A percentile compares a stretch with the other conserved stretches of the same genome.
Conservation (phyloP, 2,113 vertebrate genomes). For the Peromyscus polionotus region DNA sequence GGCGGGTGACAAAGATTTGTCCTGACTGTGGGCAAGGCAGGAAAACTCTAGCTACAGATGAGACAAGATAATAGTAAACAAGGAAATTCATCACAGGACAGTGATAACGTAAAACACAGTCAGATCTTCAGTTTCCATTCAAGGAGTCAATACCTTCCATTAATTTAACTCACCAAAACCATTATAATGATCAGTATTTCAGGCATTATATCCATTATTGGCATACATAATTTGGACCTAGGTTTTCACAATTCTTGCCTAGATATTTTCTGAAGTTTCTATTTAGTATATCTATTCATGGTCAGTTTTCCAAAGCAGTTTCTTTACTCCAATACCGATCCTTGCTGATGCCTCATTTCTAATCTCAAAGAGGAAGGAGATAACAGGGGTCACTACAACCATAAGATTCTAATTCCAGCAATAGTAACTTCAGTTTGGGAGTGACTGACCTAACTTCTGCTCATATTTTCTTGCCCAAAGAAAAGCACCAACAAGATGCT, state of each 20-base stretch:
- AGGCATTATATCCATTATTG: background rate
- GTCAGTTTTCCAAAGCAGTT: background rate
- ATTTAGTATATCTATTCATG: background rate
- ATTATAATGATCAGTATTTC: background rate
- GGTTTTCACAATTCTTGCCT: background rate
- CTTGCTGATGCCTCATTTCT: background rate
- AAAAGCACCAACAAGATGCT: background rate
- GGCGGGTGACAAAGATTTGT: too few species aligned
- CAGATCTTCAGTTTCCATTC: background rate
- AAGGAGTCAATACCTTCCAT: background rate
- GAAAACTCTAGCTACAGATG: background rate
- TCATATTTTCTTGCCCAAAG: background rate
- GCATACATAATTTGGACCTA: background rate
- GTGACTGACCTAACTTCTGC: background rate
- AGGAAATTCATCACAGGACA: background rate
- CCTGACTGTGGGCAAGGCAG: too few species aligned
- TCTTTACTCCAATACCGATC: background rate
- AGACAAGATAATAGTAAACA: background rate
- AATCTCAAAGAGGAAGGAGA: background rate
- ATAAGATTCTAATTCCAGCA: background rate
- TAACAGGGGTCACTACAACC: background rate
- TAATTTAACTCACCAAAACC: background rate
- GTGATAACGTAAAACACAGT: background rate
- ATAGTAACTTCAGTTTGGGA: background rate
- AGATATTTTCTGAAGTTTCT: background rate